These are phyloP conservation scores for Hippocampus barbouri DNA, from an alignment of 2,113 vertebrate genomes.

Conservation along the genomic window DNA sequence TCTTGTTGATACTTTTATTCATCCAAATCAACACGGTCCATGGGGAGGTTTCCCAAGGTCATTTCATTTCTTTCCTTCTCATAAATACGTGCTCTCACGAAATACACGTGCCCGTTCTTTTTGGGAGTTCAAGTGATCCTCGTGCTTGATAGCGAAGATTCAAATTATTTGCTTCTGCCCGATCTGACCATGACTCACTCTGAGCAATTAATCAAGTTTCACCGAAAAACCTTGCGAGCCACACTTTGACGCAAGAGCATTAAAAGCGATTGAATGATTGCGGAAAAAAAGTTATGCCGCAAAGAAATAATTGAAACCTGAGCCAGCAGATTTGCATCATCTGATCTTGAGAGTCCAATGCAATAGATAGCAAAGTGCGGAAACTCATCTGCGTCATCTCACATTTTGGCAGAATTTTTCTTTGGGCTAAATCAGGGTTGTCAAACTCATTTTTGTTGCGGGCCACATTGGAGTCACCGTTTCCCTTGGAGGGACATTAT, in stretches of 20 bases:
- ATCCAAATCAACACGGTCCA: neutral
- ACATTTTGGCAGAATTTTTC: neutral
- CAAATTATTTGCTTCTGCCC: neutral
- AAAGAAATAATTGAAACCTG: neutral
- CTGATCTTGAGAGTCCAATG: neutral
- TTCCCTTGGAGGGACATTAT: no score
- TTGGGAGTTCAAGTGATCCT: neutral
- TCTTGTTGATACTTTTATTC: neutral
- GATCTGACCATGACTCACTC: neutral
- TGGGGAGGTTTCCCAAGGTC: neutral
- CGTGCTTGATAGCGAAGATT: neutral
- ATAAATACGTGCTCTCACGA: neutral
- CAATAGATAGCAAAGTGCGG: neutral
- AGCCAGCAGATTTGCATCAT: neutral
- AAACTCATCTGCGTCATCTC: neutral
- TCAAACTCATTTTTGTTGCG: no score
- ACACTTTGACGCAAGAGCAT: neutral
- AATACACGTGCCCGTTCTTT: neutral
- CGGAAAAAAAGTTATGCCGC: no score
- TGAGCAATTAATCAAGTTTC: neutral
- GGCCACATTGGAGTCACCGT: no score
- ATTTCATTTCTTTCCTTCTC: neutral
- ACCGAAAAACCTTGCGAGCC: neutral
- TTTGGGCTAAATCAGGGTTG: no score
- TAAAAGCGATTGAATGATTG: neutral